Percentiles rank a stretch among this genome's conserved stretches.
phyloP scores from a whole-genome alignment of 2,797 vertebrate genomes.

The Scyliorhinus canicula region DNA sequence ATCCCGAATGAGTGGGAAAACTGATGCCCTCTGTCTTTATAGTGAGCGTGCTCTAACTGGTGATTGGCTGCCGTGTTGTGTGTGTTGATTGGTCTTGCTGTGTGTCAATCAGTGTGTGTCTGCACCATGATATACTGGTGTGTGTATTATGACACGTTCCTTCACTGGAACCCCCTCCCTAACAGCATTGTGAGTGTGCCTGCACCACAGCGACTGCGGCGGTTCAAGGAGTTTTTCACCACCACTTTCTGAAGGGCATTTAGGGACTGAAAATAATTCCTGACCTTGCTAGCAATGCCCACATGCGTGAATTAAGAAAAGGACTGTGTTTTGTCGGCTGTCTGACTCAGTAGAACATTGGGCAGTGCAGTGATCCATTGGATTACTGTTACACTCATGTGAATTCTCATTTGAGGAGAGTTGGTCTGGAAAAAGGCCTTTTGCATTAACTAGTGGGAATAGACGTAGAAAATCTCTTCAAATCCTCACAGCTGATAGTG shows the following conservation, averaged over 20 bases:
- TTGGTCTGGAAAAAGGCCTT: not conserved
- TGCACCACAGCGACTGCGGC: not conserved
- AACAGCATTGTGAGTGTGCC: not conserved
- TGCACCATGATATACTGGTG: too few species aligned
- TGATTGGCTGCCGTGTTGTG: too few species aligned
- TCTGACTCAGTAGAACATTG: not conserved
- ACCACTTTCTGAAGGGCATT: not conserved
- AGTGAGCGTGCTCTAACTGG: too few species aligned
- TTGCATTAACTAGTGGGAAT: not conserved
- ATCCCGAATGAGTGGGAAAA: too few species aligned
- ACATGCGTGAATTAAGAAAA: not conserved
- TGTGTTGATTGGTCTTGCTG: too few species aligned
- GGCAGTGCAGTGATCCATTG: not conserved
- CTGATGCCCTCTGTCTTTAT: too few species aligned
- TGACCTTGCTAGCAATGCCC: not conserved
- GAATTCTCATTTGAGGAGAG: not conserved
- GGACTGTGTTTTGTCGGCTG: not conserved
- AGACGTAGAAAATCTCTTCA: not conserved
- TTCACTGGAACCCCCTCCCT: not conserved
- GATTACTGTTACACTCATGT: not conserved
- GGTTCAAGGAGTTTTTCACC: not conserved
- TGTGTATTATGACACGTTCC: too few species aligned
- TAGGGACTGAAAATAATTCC: not conserved
- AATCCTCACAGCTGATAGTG: not conserved
- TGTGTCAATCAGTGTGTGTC: too few species aligned